Evolutionary conservation across 2,113 vertebrate genomes (phyloP).

Genomic region (Neoarius graeffei): DNA sequence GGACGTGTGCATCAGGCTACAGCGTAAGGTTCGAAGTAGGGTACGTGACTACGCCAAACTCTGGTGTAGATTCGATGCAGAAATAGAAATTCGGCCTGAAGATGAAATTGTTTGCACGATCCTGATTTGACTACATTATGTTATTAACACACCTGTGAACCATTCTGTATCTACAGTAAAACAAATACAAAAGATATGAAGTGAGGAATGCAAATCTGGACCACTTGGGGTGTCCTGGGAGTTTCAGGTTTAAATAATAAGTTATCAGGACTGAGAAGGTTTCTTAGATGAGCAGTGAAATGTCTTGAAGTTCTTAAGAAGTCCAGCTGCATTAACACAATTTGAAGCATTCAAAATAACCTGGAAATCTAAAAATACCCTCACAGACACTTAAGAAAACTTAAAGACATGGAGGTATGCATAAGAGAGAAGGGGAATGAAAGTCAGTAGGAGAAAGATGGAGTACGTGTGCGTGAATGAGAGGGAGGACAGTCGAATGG

Average conservation of each 20-base stretch:
- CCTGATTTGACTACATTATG: not conserved
- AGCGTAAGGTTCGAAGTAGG: too few relatives aligned
- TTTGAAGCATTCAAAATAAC: not conserved
- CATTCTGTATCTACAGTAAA: not conserved
- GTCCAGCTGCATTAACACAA: not conserved
- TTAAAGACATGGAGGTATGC: too few relatives aligned
- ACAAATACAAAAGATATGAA: not conserved
- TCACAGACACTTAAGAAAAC: not conserved
- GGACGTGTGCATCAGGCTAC: too few relatives aligned
- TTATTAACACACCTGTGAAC: not conserved
- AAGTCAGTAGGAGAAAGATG: too few relatives aligned
- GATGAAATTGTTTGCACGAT: not conserved
- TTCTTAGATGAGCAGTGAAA: not conserved
- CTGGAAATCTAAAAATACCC: not conserved
- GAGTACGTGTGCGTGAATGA: too few relatives aligned
- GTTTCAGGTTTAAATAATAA: not conserved
- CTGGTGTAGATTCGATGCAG: too few relatives aligned
- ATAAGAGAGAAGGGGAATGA: too few relatives aligned
- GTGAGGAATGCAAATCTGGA: not conserved
- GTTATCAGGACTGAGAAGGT: not conserved
- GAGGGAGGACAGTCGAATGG: too few relatives aligned
- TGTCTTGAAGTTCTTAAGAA: not conserved
- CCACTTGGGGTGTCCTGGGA: not conserved
- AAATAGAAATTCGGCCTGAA: not conserved
- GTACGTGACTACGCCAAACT: too few relatives aligned